Evolutionary conservation across 1,140 invertebrate species (phyloP).

Genomic region (Eulimnadia texana): DNA sequence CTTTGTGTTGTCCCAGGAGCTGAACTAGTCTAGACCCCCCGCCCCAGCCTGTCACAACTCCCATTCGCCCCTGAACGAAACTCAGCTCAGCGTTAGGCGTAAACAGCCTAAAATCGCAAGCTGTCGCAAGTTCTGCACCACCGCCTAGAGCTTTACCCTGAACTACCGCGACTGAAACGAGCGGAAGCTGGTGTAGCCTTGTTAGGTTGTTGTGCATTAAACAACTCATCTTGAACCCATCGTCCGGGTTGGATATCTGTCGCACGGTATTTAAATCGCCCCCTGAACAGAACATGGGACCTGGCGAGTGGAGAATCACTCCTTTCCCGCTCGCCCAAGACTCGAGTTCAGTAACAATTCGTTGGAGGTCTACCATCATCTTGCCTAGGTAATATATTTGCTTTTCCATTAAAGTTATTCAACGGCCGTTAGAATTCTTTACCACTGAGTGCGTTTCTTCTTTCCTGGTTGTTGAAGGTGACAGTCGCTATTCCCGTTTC

Average conservation of each 20-base stretch:
- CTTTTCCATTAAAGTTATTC: slow-evolving; percentile 8
- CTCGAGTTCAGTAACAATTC: slow-evolving; percentile 33
- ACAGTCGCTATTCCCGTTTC: slow-evolving; percentile 33
- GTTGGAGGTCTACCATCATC: slow-evolving; percentile 43
- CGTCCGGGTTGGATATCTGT: slow-evolving; percentile 25
- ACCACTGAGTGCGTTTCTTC: slow-evolving; percentile 36
- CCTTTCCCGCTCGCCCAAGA: slow-evolving; percentile 38
- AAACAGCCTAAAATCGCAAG: slow-evolving; percentile 40
- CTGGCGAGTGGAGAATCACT: slow-evolving; percentile 34
- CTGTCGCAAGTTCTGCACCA: slow-evolving; percentile 40
- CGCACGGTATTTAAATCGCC: slow-evolving; percentile 38
- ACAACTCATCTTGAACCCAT: slow-evolving; percentile 33
- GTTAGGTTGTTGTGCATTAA: slow-evolving; percentile 37
- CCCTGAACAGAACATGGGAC: slow-evolving; percentile 41
- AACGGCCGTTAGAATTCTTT: not conserved
- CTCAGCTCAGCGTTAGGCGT: slow-evolving; percentile 30
- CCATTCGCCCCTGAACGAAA: slow-evolving; percentile 43
- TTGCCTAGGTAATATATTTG: slow-evolving; percentile 29
- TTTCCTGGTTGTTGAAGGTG: slow-evolving; percentile 31
- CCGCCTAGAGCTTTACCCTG: slow-evolving; percentile 43
- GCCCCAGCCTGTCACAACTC: slow-evolving; percentile 41
- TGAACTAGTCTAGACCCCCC: slow-evolving; percentile 33
- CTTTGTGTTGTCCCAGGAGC: slow-evolving; percentile 31
- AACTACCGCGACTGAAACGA: slow-evolving; percentile 37
- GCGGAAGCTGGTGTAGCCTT: slow-evolving; percentile 33